These are phyloP conservation scores for Rhea pennata DNA, from an alignment of 2,113 vertebrate species.

Conservation along the genomic window DNA sequence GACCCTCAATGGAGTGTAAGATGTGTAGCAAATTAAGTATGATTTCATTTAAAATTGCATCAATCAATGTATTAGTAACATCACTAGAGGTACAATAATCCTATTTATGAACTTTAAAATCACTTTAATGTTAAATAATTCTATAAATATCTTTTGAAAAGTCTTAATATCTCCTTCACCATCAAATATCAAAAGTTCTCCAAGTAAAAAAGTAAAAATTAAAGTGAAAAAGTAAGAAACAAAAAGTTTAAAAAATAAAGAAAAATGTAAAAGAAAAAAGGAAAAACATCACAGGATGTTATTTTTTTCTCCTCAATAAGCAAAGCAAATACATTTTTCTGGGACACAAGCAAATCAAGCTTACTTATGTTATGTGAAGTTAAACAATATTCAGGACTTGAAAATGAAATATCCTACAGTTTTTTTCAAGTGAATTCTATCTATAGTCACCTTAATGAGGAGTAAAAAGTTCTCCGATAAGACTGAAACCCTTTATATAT, in stretches of 20 bases:
- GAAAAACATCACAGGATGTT: neutral
- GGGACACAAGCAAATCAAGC: neutral
- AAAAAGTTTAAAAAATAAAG: too few species aligned
- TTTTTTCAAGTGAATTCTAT: neutral
- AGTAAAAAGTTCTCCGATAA: neutral
- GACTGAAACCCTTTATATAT: neutral
- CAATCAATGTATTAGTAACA: neutral
- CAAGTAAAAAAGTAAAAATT: neutral
- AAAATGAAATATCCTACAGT: accelerated
- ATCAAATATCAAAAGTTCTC: neutral
- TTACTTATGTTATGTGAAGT: neutral
- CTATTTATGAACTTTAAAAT: neutral
- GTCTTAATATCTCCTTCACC: neutral
- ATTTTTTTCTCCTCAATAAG: neutral
- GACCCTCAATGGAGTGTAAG: neutral
- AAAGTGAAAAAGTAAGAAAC: too few species aligned
- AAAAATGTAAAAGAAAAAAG: neutral
- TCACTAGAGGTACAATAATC: neutral
- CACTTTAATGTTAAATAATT: neutral
- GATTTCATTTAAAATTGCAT: neutral
- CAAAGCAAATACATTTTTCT: neutral
- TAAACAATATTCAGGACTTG: neutral
- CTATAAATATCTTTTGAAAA: neutral
- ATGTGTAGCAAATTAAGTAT: neutral
- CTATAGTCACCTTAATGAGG: neutral